Conservation (phyloP, 2,113 vertebrate genomes). For the Heptranchias perlo region DNA sequence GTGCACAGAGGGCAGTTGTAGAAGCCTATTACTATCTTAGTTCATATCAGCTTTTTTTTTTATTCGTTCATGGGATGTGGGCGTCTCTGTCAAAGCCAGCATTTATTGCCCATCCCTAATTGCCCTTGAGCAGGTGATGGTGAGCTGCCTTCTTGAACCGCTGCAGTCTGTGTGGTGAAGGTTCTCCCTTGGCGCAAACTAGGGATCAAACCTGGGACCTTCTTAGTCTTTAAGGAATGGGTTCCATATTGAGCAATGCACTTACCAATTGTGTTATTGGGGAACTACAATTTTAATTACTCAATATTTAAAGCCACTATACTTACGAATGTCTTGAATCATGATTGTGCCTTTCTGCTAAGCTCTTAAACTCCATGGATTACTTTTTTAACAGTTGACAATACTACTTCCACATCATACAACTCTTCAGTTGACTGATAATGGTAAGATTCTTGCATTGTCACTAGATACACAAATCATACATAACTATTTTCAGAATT, state of each 20-base stretch:
- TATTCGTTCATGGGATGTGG: no score
- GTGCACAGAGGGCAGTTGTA: background rate
- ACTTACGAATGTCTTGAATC: background rate
- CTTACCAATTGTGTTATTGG: background rate
- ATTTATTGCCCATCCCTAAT: no score
- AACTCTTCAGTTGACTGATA: background rate
- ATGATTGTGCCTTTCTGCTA: background rate
- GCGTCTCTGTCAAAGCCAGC: no score
- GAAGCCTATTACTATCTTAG: background rate
- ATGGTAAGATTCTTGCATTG: background rate
- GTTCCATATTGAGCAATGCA: background rate
- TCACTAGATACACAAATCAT: background rate
- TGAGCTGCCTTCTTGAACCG: no score
- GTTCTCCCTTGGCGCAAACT: background rate
- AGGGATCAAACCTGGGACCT: background rate
- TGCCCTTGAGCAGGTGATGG: no score
- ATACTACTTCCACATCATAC: background rate
- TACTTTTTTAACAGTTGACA: background rate
- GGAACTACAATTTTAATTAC: background rate
- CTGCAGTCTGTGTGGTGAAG: no score
- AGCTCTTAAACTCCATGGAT: background rate
- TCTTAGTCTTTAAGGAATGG: background rate
- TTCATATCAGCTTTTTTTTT: background rate
- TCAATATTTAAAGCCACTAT: background rate
- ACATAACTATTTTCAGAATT: background rate